These are phyloP conservation scores for Lampropteryx suffumata DNA, from an alignment of 2,888 invertebrate genomes.

Conservation along the genomic window DNA sequence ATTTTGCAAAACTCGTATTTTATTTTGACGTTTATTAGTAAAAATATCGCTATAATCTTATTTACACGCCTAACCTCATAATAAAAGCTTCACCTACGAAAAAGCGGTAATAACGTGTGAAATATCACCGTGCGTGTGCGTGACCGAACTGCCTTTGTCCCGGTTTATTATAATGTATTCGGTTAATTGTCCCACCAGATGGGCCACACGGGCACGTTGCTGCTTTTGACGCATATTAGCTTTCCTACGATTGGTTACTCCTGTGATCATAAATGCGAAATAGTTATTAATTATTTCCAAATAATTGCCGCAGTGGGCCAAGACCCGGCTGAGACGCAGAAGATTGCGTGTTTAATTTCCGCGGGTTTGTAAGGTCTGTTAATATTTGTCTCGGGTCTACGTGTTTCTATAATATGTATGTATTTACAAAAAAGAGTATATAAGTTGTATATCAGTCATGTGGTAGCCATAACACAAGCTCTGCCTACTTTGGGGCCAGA, in stretches of 20 bases:
- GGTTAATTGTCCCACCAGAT: conserved; percentile 53
- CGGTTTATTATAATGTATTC: conserved; percentile 48
- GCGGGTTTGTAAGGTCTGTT: too few species aligned
- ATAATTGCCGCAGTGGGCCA: too few species aligned
- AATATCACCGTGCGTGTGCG: conserved; percentile 45
- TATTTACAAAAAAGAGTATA: too few species aligned
- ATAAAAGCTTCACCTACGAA: conserved; percentile 32
- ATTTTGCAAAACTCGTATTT: not conserved
- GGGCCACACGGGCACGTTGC: conserved; percentile 36
- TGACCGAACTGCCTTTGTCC: conserved; percentile 49
- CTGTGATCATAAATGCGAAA: too few species aligned
- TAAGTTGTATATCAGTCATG: too few species aligned
- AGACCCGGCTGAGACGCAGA: too few species aligned
- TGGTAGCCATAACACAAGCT: too few species aligned
- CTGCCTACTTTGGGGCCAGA: too few species aligned
- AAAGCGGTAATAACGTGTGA: conserved; percentile 42
- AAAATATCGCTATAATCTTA: conserved; percentile 23
- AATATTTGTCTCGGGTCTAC: too few species aligned
- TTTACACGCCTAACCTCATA: conserved; percentile 30
- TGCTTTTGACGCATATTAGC: conserved; percentile 8
- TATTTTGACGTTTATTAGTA: conserved; percentile 14
- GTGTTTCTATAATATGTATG: too few species aligned
- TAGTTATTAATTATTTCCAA: too few species aligned
- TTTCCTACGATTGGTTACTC: not conserved
- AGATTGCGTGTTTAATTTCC: too few species aligned